Conservation (phyloP, 1,140 invertebrate species). For the Paracyclopina nana region DNA sequence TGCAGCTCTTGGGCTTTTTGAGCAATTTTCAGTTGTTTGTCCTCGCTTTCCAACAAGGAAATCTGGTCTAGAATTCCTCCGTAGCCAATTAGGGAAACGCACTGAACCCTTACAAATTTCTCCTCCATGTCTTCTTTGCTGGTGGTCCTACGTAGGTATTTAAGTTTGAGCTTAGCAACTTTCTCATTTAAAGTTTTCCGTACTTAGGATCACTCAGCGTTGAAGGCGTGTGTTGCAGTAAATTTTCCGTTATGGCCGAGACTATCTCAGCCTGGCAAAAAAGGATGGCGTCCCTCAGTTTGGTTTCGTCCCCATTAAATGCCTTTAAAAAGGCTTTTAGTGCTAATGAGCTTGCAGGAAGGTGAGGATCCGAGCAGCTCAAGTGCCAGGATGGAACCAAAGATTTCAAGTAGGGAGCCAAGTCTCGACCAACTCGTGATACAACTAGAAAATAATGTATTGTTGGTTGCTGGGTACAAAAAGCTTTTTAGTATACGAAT, state of each 20-base stretch:
- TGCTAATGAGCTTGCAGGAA: conserved; percentile 51
- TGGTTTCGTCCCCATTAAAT: conserved; percentile 46
- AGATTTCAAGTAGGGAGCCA: conserved; percentile 54
- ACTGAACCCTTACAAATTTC: conserved; percentile 28
- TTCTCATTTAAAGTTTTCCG: conserved; percentile 25
- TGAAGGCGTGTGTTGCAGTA: conserved; percentile 41
- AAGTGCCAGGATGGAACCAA: conserved; percentile 52
- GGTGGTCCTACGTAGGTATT: too few relatives aligned
- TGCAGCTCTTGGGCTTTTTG: too few relatives aligned
- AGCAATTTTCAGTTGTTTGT: too few relatives aligned
- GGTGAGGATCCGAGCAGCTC: conserved; percentile 56
- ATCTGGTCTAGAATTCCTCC: too few relatives aligned
- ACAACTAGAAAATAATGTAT: too few relatives aligned
- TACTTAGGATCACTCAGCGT: conserved; percentile 38
- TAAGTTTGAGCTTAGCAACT: too few relatives aligned
- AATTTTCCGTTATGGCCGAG: conserved; percentile 44
- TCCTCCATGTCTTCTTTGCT: conserved; percentile 24
- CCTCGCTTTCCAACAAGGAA: too few relatives aligned
- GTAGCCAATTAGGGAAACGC: background rate
- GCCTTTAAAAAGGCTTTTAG: conserved; percentile 36
- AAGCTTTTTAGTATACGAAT: too few relatives aligned
- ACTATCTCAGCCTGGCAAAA: conserved; percentile 56
- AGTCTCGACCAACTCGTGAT: conserved; percentile 43
- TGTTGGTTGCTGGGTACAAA: too few relatives aligned
- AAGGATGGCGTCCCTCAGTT: conserved; percentile 44